Evolutionary conservation across 2,888 invertebrate species (phyloP), one percentile per base, ranked within the genome.

Genomic region (Neoitamus cyanurus): DNA sequence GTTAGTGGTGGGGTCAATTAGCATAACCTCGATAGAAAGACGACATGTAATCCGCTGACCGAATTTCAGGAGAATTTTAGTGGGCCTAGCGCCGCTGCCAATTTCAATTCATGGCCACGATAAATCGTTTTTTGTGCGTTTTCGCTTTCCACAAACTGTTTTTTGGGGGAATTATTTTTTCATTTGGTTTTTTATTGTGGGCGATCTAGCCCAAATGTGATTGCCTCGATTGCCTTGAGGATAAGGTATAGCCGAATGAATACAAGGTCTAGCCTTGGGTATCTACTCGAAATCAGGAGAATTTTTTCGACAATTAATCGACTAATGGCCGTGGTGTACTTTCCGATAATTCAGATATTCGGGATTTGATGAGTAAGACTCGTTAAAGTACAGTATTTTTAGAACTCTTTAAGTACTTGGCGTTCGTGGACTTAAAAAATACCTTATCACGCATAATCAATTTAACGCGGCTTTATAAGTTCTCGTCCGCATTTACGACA

Each of bases 21-120:
- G 34, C 80, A 80, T 80, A 80, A 80, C 80, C 80, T 80, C 80
- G 58, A 80, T 80, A 80, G 31, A 68, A 68, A 68, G 34, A 48
- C 68, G 30, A 58, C 34, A 80, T 80, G 36, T 80, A 80, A 80
- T 20, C 42, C 80, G 34, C 11, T 80, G 80, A 80, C 80, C 80
- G 80, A 80, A 68, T 68, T 80, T 80, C 58, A 58, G 9, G 3
- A 34, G 80, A 58, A 30, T 34, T 11, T 48, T 58, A 34, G 31
- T 48, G 31, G 42, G 46, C 46, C 58, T 58, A 58, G 58, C 58
- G 15, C 80, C 25, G 31, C 34, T 68, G 30, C 30, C 80, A 31
- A 80, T 58, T 80, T 20, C 42, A 80, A 80, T 80, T 80, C 80
- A 80, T 80, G 80, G 80, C 68, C 77, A 46, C 58, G 58, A 58